Conservation (phyloP, 30 jellyfish, hydroid and myxozoan genomes). For the Mastigias papua region DNA sequence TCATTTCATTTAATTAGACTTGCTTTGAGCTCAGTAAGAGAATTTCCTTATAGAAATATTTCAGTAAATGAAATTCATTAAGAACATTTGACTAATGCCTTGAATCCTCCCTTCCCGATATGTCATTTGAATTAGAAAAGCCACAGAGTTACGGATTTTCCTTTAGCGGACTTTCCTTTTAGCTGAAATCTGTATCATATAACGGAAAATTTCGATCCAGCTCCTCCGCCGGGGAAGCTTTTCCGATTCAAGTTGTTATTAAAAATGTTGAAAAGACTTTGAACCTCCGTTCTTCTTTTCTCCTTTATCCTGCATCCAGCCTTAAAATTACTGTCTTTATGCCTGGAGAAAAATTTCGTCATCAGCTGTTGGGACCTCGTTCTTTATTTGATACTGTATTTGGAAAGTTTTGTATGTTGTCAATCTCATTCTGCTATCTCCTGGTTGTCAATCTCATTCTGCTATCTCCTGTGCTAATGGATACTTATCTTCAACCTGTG, state of each 20-base stretch:
- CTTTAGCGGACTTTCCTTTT: neutral
- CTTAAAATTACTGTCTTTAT: too few species aligned
- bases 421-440: too few species aligned
- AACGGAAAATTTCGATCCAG: neutral
- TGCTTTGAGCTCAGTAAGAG: neutral
- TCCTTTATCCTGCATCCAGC: too few species aligned
- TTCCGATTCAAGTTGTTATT: neutral
- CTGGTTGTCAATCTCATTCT: too few species aligned
- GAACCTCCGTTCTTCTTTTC: too few species aligned
- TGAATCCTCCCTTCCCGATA: neutral
- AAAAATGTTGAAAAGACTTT: too few species aligned
- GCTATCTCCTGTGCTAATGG: too few species aligned
- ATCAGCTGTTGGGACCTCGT: too few species aligned
- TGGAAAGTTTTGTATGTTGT: too few species aligned
- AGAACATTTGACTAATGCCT: neutral
- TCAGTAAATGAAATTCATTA: neutral
- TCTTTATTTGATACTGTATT: too few species aligned
- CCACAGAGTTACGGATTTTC: neutral
- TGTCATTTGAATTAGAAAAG: constrained; percentile 10
- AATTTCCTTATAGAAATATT: constrained; percentile 1
- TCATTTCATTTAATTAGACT: neutral
- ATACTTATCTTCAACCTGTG: too few species aligned
- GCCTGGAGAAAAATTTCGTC: too few species aligned
- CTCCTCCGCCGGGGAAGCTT: neutral
- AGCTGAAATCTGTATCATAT: neutral